A percentile compares a stretch with the other conserved stretches of the same genome.
Evolutionary conservation across 2,888 invertebrate genomes (phyloP).

Genomic region (Diabrotica balteata): DNA sequence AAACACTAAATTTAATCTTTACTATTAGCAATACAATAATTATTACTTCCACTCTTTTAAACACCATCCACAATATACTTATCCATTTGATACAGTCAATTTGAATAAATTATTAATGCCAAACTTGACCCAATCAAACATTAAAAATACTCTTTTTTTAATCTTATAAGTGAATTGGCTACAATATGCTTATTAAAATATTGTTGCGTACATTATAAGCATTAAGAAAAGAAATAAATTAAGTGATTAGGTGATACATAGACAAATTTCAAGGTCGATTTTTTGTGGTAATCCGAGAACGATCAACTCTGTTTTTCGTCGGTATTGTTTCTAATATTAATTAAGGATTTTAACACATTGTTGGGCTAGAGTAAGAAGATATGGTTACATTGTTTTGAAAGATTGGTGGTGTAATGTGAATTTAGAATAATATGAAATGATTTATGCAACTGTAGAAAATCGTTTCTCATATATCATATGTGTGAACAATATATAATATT

Average conservation of each 20-base stretch:
- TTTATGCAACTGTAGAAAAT: too few relatives aligned
- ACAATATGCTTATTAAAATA: not conserved
- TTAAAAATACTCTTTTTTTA: not conserved
- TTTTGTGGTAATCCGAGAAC: not conserved
- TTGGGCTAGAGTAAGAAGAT: not conserved
- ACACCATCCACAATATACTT: not conserved
- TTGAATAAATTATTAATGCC: conserved; percentile 1
- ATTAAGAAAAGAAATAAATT: conserved; percentile 3
- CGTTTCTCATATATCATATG: too few relatives aligned
- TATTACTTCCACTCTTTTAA: not conserved
- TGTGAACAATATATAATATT: too few relatives aligned
- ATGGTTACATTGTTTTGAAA: conserved; percentile 2
- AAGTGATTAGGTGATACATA: not conserved
- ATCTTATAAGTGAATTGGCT: not conserved
- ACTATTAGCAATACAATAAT: too few relatives aligned
- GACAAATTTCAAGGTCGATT: not conserved
- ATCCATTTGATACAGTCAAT: not conserved
- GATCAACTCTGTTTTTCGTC: not conserved
- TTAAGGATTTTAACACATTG: not conserved
- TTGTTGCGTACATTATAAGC: not conserved
- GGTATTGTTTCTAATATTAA: conserved; percentile 1
- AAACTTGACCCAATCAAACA: conserved; percentile 8
- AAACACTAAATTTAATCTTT: too few relatives aligned
- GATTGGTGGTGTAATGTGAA: not conserved
- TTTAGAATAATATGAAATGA: too few relatives aligned